Base-by-base conservation (phyloP, 1,140 invertebrate species). In the Drosophila suzukii region DNA sequence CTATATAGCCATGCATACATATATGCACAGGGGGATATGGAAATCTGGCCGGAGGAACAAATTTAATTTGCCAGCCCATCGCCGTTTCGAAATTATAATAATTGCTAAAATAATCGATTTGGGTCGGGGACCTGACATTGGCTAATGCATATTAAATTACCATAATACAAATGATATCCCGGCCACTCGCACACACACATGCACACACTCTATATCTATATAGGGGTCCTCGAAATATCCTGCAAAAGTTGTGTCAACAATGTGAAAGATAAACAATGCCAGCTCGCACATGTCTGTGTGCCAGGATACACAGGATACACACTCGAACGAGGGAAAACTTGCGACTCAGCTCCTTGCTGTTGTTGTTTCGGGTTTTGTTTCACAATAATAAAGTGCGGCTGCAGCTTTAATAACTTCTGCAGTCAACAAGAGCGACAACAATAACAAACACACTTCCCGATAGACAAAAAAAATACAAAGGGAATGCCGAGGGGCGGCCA, bases 361-460 rank as follows among this genome's bases (percentile, higher is more conserved):
- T 82, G 43, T 53, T 82, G 55, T 49, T 75, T 75, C 11, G 70
- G 43, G 39, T 81, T 68, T 80, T 89, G 84, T 89, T 89, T 68
- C 85, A 67, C 66, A 88, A 88, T 88, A 89, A 89, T 88, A 89
- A 80, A 88, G 83, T 88, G 84, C 65, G 80, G 80, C 77, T 80
- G 77, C 67, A 89, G 80, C 84, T 89, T 88, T 89, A 88, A 89
- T 89, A 89, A 88, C 80, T 88, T 89, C 60, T 59, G 76, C 75
- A 55, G 58, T 71, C 72, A 86, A 71, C 63, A 78, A 71, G 58
- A 83, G 50, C 72, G 49, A 46, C 77, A 81, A 74, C 72, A 85
- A 72, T 50, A 72, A 72, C 68, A 71, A 53, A 58, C 50, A 49
- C 76, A 76, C 47, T 70, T 10, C 17, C 44, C 67, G 59, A 83